phyloP scores from a whole-genome alignment of 1,140 invertebrate genomes.

The Drosophila bocqueti region DNA sequence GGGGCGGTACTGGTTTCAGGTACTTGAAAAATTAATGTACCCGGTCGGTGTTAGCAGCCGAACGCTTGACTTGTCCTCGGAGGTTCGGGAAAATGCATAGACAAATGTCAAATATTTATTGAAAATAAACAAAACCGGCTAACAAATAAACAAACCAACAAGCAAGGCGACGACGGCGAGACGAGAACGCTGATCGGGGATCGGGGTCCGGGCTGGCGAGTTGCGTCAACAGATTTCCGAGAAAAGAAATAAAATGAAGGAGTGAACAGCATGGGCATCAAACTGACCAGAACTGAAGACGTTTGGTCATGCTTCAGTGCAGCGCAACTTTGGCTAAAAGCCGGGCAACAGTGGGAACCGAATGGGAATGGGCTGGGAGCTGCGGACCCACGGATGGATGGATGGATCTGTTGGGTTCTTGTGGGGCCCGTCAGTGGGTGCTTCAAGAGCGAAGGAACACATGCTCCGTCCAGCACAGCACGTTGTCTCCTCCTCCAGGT shows the following conservation, averaged over 20 bases:
- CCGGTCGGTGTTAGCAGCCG: conserved; percentile 71
- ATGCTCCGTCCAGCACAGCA: conserved; percentile 31
- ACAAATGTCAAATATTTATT: conserved; percentile 84
- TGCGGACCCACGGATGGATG: conserved; percentile 34
- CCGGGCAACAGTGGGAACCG: conserved; percentile 55
- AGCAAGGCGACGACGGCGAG: conserved; percentile 62
- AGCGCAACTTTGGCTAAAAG: conserved; percentile 55
- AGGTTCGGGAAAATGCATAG: conserved; percentile 75
- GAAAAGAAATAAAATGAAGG: conserved; percentile 77
- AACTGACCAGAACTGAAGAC: conserved; percentile 83
- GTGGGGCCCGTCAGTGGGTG: conserved; percentile 63
- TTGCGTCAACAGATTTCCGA: conserved; percentile 74
- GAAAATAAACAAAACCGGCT: conserved; percentile 73
- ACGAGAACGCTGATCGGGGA: neutral
- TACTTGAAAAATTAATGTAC: conserved; percentile 82
- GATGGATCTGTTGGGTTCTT: conserved; percentile 46
- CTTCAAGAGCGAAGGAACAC: conserved; percentile 67
- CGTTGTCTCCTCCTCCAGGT: conserved; percentile 24
- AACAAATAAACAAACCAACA: conserved; percentile 79
- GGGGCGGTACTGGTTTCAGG: conserved; percentile 16
- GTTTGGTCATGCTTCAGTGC: conserved; percentile 79
- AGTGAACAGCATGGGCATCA: conserved; percentile 56
- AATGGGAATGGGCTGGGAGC: conserved; percentile 23
- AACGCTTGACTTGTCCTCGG: conserved; percentile 55
- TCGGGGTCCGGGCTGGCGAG: conserved; percentile 14